Conservation (phyloP, 2,797 vertebrate genomes). For the Notolabrus celidotus region DNA sequence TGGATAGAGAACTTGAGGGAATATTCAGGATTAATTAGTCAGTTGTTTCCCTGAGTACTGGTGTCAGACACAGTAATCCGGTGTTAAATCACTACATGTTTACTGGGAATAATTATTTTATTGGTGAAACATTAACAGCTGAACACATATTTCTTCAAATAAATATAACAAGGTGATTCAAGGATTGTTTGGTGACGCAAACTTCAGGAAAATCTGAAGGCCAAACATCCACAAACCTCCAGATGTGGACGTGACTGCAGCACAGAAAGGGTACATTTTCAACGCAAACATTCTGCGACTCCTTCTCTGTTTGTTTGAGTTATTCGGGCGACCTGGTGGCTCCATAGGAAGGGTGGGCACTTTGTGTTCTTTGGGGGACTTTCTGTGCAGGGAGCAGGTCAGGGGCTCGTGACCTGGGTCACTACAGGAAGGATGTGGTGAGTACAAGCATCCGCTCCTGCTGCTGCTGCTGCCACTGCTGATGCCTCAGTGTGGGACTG, state of each 20-base stretch:
- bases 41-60: too few relatives aligned
- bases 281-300: neutral
- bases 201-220: neutral
- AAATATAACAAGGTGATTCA: neutral
- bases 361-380: slow-evolving; percentile 59
- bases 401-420: slow-evolving; percentile 72
- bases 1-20: too few relatives aligned
- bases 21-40: too few relatives aligned
- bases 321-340: slow-evolving; percentile 43
- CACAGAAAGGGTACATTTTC: neutral
- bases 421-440: slow-evolving; percentile 84
- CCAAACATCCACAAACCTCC: neutral
- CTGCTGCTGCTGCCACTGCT: slow-evolving; percentile 36
- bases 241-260: neutral
- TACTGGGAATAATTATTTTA: neutral
- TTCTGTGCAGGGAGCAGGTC: slow-evolving; percentile 69
- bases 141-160: neutral
- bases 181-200: neutral
- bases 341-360: slow-evolving; percentile 71
- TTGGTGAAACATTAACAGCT: neutral
- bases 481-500: slow-evolving; percentile 12
- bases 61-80: neutral
- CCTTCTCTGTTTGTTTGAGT: slow-evolving; percentile 39
- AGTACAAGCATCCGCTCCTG: slow-evolving; percentile 76
- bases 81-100: neutral